These are phyloP conservation scores for Ceramica pisi DNA, from an alignment of 2,888 invertebrate species.

Conservation along the genomic window DNA sequence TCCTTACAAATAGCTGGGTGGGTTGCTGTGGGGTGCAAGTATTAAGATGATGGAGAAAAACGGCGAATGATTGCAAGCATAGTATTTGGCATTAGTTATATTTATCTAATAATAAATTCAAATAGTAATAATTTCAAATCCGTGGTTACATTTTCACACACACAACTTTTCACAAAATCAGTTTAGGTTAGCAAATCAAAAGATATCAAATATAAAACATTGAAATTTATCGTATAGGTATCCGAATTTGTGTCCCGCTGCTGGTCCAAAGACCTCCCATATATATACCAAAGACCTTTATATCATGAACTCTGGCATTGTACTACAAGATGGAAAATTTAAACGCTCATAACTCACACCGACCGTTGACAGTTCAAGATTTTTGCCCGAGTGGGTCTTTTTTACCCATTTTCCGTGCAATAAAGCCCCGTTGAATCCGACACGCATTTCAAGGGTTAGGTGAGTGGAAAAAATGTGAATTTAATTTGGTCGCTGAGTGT, in stretches of 20 bases:
- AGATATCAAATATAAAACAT: no score
- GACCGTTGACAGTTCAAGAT: slow-evolving; percentile 72
- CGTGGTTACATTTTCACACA: no score
- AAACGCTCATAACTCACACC: slow-evolving; percentile 56
- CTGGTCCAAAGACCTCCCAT: no score
- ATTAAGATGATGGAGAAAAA: slow-evolving; percentile 23
- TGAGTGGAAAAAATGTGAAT: slow-evolving; percentile 77
- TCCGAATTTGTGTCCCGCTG: no score
- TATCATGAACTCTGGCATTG: neutral
- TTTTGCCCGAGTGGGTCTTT: slow-evolving; percentile 76
- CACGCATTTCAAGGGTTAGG: slow-evolving; percentile 83
- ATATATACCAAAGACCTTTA: no score
- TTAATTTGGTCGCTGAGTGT: slow-evolving; percentile 74
- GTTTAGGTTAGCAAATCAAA: no score
- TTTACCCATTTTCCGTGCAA: slow-evolving; percentile 85
- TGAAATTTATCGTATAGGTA: no score
- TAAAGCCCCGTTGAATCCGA: slow-evolving; percentile 83
- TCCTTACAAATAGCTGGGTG: slow-evolving; percentile 82
- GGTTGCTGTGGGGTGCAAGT: slow-evolving; percentile 67
- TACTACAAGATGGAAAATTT: neutral
- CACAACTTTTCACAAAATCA: no score
- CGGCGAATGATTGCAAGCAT: neutral
- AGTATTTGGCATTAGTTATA: no score
- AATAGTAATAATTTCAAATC: neutral
- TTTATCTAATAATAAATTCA: neutral